Conservation (phyloP, 2,113 vertebrate genomes). For the Hippopotamus amphibius region DNA sequence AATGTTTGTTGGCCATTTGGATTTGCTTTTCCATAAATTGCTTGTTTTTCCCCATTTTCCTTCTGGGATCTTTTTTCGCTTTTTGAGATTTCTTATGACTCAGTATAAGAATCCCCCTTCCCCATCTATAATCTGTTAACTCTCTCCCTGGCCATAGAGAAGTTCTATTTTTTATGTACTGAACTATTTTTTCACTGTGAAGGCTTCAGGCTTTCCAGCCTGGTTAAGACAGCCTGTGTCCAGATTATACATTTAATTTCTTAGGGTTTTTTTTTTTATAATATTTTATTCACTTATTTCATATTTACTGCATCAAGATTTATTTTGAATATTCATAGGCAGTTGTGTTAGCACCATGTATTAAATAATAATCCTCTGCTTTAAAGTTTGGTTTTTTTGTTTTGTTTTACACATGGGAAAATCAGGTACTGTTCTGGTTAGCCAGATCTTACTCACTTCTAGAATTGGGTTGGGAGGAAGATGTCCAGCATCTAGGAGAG, state of each 20-base stretch:
- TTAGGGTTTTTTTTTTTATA: neutral
- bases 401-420: neutral
- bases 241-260: neutral
- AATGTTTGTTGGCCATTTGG: conserved; percentile 8
- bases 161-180: neutral
- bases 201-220: neutral
- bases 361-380: neutral
- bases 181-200: neutral
- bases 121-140: neutral
- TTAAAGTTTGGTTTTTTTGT: neutral
- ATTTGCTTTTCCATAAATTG: conserved; percentile 14
- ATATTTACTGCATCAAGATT: neutral
- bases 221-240: neutral
- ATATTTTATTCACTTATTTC: neutral
- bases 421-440: neutral
- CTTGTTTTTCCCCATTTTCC: neutral
- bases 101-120: neutral
- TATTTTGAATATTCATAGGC: conserved; percentile 17
- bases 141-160: neutral
- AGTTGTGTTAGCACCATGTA: neutral
- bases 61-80: neutral
- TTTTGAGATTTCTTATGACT: neutral
- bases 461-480: neutral
- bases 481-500: neutral
- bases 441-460: neutral